Percentiles rank a stretch among this genome's conserved stretches.
phyloP scores from a whole-genome alignment of 2,888 invertebrate species.

The Acanthosepion pharaonis region DNA sequence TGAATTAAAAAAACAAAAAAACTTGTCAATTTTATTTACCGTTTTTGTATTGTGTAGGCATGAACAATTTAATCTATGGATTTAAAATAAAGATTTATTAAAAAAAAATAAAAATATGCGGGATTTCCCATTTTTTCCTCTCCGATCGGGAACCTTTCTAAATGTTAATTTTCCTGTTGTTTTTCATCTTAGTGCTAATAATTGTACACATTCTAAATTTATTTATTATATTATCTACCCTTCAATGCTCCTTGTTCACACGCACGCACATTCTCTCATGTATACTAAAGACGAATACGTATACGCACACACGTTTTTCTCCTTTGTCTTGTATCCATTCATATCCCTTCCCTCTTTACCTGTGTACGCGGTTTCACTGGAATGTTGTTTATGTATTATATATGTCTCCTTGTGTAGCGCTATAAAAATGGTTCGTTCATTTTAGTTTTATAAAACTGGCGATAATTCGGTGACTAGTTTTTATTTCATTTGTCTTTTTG shows the following conservation, averaged over 20 bases:
- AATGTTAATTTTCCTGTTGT: background rate
- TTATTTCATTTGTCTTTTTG: background rate
- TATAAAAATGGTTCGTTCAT: background rate
- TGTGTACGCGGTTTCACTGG: background rate
- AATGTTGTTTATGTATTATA: background rate
- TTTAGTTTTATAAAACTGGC: background rate
- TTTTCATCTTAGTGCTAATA: background rate
- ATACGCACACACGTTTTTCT: background rate
- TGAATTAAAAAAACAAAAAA: background rate
- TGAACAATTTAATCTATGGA: background rate
- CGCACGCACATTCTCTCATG: background rate
- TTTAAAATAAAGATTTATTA: background rate
- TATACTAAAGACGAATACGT: background rate
- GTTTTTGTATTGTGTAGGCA: background rate
- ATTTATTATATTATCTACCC: background rate
- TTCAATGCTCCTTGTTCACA: background rate
- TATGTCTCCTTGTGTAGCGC: background rate
- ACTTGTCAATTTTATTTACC: background rate
- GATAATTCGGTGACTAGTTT: no score
- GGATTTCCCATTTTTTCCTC: background rate
- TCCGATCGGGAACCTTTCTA: background rate
- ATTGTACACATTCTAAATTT: background rate
- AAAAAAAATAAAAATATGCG: background rate
- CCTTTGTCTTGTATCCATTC: constrained; percentile 33
- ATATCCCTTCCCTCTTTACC: background rate